Evolutionary conservation across 2,797 vertebrate genomes (phyloP).

Genomic region (Gymnothorax reevesii): DNA sequence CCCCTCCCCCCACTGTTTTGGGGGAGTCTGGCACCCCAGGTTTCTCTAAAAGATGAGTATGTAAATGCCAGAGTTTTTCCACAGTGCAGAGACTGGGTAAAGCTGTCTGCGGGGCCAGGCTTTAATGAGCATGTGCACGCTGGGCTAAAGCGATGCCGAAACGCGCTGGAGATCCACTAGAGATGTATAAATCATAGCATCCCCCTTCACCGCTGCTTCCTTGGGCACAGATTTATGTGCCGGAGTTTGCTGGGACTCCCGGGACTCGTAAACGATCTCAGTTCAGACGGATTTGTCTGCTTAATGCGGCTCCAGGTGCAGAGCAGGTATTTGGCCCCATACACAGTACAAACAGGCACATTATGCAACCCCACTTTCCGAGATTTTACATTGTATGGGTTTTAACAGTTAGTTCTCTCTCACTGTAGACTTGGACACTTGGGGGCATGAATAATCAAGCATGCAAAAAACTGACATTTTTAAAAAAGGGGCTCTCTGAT

Average conservation of each 20-base stretch:
- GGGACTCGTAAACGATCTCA: not conserved
- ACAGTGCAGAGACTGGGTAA: not conserved
- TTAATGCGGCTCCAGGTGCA: not conserved
- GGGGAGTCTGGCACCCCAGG: not conserved
- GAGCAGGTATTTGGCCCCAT: not conserved
- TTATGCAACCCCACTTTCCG: not conserved
- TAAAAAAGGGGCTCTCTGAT: not conserved
- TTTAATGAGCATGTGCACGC: slow-evolving; percentile 8
- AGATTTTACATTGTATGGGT: not conserved
- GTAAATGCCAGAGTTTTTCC: not conserved
- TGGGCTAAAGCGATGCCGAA: not conserved
- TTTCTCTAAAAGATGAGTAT: not conserved
- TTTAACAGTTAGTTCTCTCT: not conserved
- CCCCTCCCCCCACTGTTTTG: not conserved
- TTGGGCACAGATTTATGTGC: no score
- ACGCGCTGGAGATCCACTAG: not conserved
- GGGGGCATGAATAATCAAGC: no score
- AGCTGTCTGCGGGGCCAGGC: not conserved
- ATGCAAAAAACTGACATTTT: no score
- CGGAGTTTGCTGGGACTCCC: not conserved
- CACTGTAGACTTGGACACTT: not conserved
- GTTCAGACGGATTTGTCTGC: not conserved
- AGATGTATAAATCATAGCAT: slow-evolving; percentile 12
- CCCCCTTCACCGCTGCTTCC: not conserved
- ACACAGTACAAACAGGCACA: slow-evolving; percentile 4